phyloP scores from a whole-genome alignment of 2,113 vertebrate species.

The Xiphophorus maculatus region DNA sequence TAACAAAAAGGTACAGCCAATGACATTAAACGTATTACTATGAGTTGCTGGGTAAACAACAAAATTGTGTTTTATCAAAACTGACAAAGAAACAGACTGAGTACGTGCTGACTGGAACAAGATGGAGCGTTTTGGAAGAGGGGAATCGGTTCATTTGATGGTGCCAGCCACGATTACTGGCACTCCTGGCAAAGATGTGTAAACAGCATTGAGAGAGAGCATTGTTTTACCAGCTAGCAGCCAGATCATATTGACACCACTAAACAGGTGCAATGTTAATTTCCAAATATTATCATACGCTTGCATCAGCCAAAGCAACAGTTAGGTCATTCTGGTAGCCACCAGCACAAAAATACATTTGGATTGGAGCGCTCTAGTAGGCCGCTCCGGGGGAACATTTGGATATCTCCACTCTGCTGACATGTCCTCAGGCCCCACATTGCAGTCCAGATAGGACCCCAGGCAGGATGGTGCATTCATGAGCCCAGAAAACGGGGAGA shows the following conservation, averaged over 20 bases:
- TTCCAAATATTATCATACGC: not conserved
- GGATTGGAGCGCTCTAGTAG: not conserved
- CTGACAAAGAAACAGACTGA: not conserved
- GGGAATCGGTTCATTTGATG: too few relatives aligned
- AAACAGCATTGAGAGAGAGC: not conserved
- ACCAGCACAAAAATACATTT: not conserved
- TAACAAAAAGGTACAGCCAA: not conserved
- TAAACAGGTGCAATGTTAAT: not conserved
- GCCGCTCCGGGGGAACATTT: not conserved
- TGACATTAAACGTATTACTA: not conserved
- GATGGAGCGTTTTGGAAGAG: not conserved
- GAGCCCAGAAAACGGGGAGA: not conserved
- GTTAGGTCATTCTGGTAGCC: not conserved
- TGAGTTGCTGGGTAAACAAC: not conserved
- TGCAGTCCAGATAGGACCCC: not conserved
- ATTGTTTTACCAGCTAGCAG: not conserved
- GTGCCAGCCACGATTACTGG: not conserved
- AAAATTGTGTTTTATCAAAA: not conserved
- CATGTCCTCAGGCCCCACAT: not conserved
- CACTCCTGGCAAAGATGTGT: not conserved
- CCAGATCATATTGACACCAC: not conserved
- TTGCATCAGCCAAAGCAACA: not conserved
- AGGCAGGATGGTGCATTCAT: not conserved
- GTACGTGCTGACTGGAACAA: not conserved
- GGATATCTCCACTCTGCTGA: slow-evolving; percentile 1